Base-by-base conservation (phyloP, 1,140 invertebrate genomes). In the Theocolax elegans region DNA sequence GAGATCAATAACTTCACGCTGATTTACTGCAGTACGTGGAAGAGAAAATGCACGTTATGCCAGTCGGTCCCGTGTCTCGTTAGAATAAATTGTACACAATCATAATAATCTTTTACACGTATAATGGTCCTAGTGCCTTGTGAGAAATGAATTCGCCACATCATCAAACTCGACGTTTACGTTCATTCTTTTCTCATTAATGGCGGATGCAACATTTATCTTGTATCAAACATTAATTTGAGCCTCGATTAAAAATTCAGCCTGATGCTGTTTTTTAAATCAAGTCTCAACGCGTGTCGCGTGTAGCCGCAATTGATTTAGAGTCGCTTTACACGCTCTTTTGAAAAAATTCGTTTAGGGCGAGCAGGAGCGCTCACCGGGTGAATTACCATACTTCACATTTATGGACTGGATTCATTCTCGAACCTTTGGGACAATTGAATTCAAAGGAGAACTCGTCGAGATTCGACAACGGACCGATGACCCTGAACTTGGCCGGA, bases 371-470 rank as follows among this genome's bases (percentile, higher is more conserved):
- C 15, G n/a, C n/a, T 10, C 51, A 31, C 31, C 3, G 15, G 38
- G 9, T 23, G 12, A 2, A 53, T 89, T 92, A 98, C 96, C 96
- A 98, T 53, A 98, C 92, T 79, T 93, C 92, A 81, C 97, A 98
- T 82, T 97, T 98, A 7, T 94, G 88, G 38, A 83, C 82, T 13
- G 97, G 96, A 85, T 98, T 98, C 95, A 98, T 97, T 68, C 88
- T 89, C 1, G 92, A 90, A 7, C 90, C 92, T 4, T 85, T 70
- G 6, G 90, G 87, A 82, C 97, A 99, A n/a, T 92, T 89, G 81
- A 96, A 98, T 63, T 93, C 92, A 49, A 90, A 83, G 1, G 95
- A 90, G 84, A 99, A 99, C 76, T 97, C 95, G 62, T 89, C 87
- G 54, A 96, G 88, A 83, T 99, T 99, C 1, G 93, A 93, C 25